Base-by-base conservation (phyloP, 2,888 invertebrate species). In the Omphaloscelis lunosa region DNA sequence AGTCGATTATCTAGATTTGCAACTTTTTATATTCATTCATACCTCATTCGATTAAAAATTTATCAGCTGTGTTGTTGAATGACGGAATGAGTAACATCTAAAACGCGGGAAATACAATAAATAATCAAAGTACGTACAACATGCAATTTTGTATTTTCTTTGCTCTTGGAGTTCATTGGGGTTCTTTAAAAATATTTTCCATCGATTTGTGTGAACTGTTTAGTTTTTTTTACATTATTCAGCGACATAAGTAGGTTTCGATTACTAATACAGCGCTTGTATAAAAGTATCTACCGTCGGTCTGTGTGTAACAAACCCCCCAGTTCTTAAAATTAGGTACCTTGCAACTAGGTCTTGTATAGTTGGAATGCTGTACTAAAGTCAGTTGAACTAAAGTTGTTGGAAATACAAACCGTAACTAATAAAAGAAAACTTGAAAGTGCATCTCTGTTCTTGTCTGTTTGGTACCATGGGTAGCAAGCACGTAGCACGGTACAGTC, bases 91-190 rank as follows among this genome's bases (percentile, higher is more conserved):
- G 9, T n/a, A 15, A 23, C 0, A 29, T 9, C 11, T 51, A 8
- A 59, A 67, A 59, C 67, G 76, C 59, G 78, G 59, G 59, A 67
- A 78, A 34, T 48, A 70, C n/a, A 70, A 77, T 34, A 34, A 34
- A 5, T 34, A 34, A 34, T 34, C 34, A 34, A 34, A 34, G 34
- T 34, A 70, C n/a, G n/a, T 48, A 70, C n/a, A 70, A 77, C 17
- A 34, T 17, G 20, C 17, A 29, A 12, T 45, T 15, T 45, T 45
- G 15, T 45, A 15, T 41, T 45, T 4, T 45, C 0, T 45, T 15
- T 59, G 15, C 23, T 58, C 53, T 72, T 75, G 27, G 15, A 23
- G 1, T 53, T 27, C 27, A 48, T 72, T 75, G 27, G 15, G 17
- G 1, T 53, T 27, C 27, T 6, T 48, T 0, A 9, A 27, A 29